Evolutionary conservation across 2,797 vertebrate species (phyloP), one percentile per base, ranked within the genome.

Genomic region (Manis crassicaudata): DNA sequence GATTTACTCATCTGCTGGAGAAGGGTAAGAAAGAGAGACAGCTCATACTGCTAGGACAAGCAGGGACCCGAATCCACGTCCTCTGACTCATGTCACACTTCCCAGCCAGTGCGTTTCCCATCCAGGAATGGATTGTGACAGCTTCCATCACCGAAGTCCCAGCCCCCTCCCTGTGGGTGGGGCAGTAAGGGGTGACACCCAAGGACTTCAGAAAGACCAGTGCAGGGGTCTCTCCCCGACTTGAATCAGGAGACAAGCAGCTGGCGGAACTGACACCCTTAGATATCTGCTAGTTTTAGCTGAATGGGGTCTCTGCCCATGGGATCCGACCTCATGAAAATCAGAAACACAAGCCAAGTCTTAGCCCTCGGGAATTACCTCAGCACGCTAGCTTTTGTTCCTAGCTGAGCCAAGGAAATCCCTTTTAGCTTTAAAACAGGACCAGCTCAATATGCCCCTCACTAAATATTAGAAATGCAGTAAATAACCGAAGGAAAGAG

Each of bases 71-170:
- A 46, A 50, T 7, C n/a, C 50, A 20, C 1, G 4, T 60, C 16
- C 25, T 2, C 52, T 58, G 75, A 25, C 25, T 58, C 88, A n/a
- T 21, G 29, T 43, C 29, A 35, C 4, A 11, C 25, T 46, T 23
- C 20, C 43, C 32, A 1, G n/a, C 50, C 8, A 43, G 3, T 50
- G 11, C 3, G 32, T 50, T 25, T 29, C n/a, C 12, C 5, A 43
- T 3, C 23, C 18, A 20, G 27, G 21, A 40, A 3, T 20, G 4
- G 2, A 7, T 10, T 16, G 32, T 16, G 1, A 6, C 54, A 56
- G 18, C 8, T 16, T 29, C 8, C 37, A 43, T 60, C 20, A 0
- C 21, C 14, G 16, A 7, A 5, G 4, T 25, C 11, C 46, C 46
- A 46, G 46, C 46, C 46, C 43, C 46, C 46, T 46, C 46, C 46